Evolutionary conservation across 2,888 invertebrate genomes (phyloP), one percentile per base, ranked within the genome.

Genomic region (Rapana venosa): DNA sequence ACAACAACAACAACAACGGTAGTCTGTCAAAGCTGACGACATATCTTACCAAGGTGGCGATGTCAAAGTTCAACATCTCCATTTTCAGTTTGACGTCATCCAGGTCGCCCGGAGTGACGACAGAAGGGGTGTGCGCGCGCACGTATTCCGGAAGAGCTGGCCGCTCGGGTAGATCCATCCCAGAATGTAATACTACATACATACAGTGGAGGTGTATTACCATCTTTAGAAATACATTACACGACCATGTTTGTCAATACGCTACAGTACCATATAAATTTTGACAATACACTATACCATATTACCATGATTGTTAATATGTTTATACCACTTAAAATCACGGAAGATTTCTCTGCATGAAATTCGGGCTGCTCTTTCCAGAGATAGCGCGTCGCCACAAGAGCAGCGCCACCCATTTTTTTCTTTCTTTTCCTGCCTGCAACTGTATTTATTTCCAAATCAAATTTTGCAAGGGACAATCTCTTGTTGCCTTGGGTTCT

Each of bases 51-150:
- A 94, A 90, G 5, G 95, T 95, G 90, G 92, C 93, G 61, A 95
- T 94, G 77, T 94, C 94, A 93, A 95, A 95, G 77, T 93, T 90
- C 11, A 95, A 91, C n/a, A 91, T 85, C 61, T 93, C 92, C 89
- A 93, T 92, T 84, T 93, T 92, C 74, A 92, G 91, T 26, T 92
- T 90, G 8, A 93, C 91, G 36, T 94, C 93, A 20, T 92, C 89
- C 15, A 94, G 61, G 6, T 95, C 95, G 11, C 89, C 77, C 6
- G 92, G 87, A 4, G 93, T 92, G 30, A 95, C 93, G n/a, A 92
- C 92, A 70, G 89, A 90, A 0, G 93, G 92, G 20, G 92, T 87
- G 17, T 90, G 32, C 88, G 86, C 89, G 32, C 89, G 90, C 61
- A 90, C 84, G 47, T 90, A 90, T 70, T 90, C 81, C 77, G 77